A percentile compares a stretch with the other conserved stretches of the same genome.
Evolutionary conservation across 1,140 invertebrate species (phyloP).

Genomic region (Zaprionus inermis): DNA sequence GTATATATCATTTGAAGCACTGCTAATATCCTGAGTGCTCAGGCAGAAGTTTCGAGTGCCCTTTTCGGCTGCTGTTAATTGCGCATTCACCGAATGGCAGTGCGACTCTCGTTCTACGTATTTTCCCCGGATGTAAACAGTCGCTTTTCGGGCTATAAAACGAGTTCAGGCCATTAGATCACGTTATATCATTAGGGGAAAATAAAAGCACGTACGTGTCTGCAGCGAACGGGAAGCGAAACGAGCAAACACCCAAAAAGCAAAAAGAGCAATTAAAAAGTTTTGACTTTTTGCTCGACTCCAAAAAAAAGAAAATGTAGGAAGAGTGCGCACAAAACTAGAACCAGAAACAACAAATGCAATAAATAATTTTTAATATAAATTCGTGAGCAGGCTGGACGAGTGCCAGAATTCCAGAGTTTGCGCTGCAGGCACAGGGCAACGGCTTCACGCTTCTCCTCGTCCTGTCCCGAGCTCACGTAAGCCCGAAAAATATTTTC

Average conservation of each 20-base stretch:
- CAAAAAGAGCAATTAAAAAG: conserved; percentile 70
- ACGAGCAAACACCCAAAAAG: too few species aligned
- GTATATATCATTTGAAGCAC: conserved; percentile 1
- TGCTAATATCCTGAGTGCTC: background rate
- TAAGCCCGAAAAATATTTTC: conserved; percentile 53
- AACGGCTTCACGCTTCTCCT: background rate
- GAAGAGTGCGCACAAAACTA: too few species aligned
- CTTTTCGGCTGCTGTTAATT: conserved; percentile 19
- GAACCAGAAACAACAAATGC: conserved; percentile 52
- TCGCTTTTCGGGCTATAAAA: conserved; percentile 18
- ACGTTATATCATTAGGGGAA: conserved; percentile 73
- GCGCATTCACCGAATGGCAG: background rate
- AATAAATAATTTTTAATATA: conserved; percentile 81
- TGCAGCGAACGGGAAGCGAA: conserved; percentile 45
- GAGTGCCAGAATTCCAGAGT: conserved; percentile 37
- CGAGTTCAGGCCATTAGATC: conserved; percentile 48
- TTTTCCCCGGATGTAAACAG: conserved; percentile 23
- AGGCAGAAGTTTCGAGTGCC: background rate
- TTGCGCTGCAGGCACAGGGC: background rate
- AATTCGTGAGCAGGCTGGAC: conserved; percentile 68
- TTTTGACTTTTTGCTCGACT: conserved; percentile 57
- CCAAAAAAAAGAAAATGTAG: too few species aligned
- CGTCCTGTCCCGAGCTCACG: conserved; percentile 46
- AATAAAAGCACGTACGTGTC: conserved; percentile 76
- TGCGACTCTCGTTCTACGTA: background rate